Base-by-base conservation (phyloP, 1,140 invertebrate genomes). In the Coelopa frigida region DNA sequence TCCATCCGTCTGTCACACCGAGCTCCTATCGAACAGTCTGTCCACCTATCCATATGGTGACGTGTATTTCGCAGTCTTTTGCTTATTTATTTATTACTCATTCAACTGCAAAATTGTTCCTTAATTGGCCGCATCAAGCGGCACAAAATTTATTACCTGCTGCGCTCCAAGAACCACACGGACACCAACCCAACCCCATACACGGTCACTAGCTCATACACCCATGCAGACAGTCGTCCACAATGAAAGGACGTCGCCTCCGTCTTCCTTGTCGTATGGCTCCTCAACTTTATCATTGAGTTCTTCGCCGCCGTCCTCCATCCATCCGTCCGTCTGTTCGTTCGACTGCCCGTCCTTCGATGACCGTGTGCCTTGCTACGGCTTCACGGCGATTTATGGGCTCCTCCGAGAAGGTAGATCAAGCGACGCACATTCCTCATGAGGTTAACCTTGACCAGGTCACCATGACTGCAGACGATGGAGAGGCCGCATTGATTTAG, bases 101-200 rank as follows among this genome's bases (percentile, higher is more conserved):
- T 64, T 64, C 61, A 64, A 57, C 61, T 64, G 61, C 61, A 64
- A 64, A 64, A 64, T 64, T 64, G 61, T 64, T 64, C 61, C 61
- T 64, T 64, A 64, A 64, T 64, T 64, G 61, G 61, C 61, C 61
- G 64, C 64, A 64, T 64, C 61, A 64, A 58, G 55, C 64, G 61
- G 64, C 63, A 64, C 64, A 61, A 64, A 64, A 64, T 64, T 64
- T 64, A 64, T 64, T 64, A 64, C 61, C 61, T 64, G 61, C 59
- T 59, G 61, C 64, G 61, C 15, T 29, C 8, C 27, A 29, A 8
- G n/a, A n/a, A n/a, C n/a, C n/a, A n/a, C n/a, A n/a, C n/a, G n/a
- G n/a, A n/a, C n/a, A n/a, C n/a, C n/a, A n/a, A n/a, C n/a, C n/a
- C n/a, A n/a, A n/a, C n/a, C n/a, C n/a, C n/a, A n/a, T n/a, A n/a